Conservation (phyloP, 2,797 vertebrate species). For the Falco cherrug region DNA sequence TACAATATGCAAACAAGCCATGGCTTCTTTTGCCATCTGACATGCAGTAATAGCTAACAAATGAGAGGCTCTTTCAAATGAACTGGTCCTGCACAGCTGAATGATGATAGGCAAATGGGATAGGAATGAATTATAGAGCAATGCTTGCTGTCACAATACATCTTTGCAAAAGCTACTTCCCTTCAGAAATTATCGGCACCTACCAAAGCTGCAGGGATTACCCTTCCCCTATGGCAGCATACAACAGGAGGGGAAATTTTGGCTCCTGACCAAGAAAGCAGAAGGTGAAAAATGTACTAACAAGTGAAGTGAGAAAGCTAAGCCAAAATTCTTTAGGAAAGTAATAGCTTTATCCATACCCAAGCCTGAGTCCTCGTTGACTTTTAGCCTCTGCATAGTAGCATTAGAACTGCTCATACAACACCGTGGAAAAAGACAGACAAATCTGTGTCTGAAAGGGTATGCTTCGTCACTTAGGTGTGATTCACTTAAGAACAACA, state of each 20-base stretch:
- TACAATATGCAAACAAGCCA: conserved; percentile 1
- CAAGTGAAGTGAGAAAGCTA: conserved; percentile 39
- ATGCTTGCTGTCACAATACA: neutral
- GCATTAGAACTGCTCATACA: neutral
- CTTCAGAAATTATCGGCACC: conserved; percentile 19
- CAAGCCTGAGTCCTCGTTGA: neutral
- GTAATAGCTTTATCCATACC: conserved; percentile 24
- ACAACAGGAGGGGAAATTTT: neutral
- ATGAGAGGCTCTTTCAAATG: conserved; percentile 28
- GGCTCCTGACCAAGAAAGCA: conserved; percentile 14
- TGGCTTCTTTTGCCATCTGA: neutral
- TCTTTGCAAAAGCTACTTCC: conserved; percentile 22
- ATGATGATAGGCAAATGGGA: conserved; percentile 37
- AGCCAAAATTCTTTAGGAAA: conserved; percentile 53
- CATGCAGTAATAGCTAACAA: conserved; percentile 51
- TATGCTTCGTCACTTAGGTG: neutral
- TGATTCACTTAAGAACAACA: neutral
- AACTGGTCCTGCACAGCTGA: conserved; percentile 25
- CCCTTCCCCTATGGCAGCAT: neutral
- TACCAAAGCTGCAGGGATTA: conserved; percentile 49
- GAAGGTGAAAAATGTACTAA: conserved; percentile 46
- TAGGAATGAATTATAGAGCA: conserved; percentile 32
- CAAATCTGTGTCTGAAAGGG: neutral
- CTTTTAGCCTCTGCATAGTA: neutral
- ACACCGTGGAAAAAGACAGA: neutral